Evolutionary conservation across 1,140 invertebrate genomes (phyloP), one percentile per base, ranked within the genome.

Genomic region (Solenopsis fugax): DNA sequence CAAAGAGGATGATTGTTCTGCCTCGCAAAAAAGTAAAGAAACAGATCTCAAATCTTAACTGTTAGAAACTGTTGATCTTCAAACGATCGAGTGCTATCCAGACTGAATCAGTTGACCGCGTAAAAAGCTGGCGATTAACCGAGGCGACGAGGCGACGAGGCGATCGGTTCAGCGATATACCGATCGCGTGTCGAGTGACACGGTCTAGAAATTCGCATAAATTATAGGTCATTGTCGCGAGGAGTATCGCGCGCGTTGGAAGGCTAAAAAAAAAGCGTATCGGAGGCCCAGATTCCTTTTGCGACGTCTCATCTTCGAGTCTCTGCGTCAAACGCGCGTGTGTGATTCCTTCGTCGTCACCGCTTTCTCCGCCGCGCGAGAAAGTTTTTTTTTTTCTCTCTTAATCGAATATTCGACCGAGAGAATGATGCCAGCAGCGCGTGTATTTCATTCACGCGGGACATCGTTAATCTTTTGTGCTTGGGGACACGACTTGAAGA

Each of bases 301-400:
- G 21, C 18, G 41, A 41, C 18, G 37, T 52, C 12, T 48, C 50
- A 4, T 52, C 7, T 54, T 12, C 45, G 18, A 34, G 2, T 34
- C 16, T n/a, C 54, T 58, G 9, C 7, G 52, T 76, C 41, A n/a
- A 34, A 62, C 69, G n/a, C 12, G 16, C 50, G 2, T 7, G 41
- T 29, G 29, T 2, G 48, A 41, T 69, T 86, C 37, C 13, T 10
- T 29, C 45, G 29, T 84, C 58, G n/a, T 69, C 41, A 16, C 71
- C 67, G 86, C 88, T 89, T 89, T 89, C 88, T 80, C 75, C 54
- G 13, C 0, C 45, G 34, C 16, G 37, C 50, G 86, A 87, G 88
- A 89, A 89, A 89, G 88, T 89, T 24, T 89, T 34, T 64, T 48
- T 58, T 72, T 85, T 78, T 21, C 16, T 16, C 67, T n/a, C 80